These are phyloP conservation scores for Ophiothrix spiculata DNA, from an alignment of 35 echinoderm and acorn worm species.

Conservation along the genomic window DNA sequence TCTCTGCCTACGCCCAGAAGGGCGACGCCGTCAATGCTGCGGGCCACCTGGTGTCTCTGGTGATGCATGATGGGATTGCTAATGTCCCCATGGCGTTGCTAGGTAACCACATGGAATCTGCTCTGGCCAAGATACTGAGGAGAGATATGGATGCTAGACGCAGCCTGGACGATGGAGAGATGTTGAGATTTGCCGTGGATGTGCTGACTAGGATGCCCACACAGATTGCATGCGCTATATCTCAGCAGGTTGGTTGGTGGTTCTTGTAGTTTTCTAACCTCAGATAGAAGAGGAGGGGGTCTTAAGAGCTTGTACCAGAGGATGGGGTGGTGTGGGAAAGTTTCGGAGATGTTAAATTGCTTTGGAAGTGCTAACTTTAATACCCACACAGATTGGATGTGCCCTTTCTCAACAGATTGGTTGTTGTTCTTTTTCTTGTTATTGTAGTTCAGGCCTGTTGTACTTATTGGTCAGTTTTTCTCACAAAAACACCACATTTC, in stretches of 20 bases:
- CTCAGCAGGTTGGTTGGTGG: constrained; percentile 30
- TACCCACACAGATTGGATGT: too few relatives aligned
- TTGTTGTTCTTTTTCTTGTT: too few relatives aligned
- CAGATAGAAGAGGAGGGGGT: too few relatives aligned
- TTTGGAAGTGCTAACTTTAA: too few relatives aligned
- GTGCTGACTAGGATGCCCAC: constrained; percentile 13
- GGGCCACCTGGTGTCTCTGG: constrained; percentile 55
- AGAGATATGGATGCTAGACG: constrained; percentile 8
- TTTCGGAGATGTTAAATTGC: too few relatives aligned
- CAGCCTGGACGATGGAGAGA: neutral
- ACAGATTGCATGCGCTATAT: constrained; percentile 12
- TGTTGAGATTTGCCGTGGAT: constrained; percentile 22
- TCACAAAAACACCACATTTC: too few relatives aligned
- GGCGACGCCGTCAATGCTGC: constrained; percentile 21
- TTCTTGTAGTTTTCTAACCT: too few relatives aligned
- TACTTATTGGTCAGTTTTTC: too few relatives aligned
- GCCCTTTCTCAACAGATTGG: too few relatives aligned
- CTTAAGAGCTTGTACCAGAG: too few relatives aligned
- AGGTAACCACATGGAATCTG: constrained; percentile 41
- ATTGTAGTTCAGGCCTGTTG: too few relatives aligned
- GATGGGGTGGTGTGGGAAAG: too few relatives aligned
- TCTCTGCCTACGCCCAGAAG: constrained; percentile 21
- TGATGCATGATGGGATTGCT: constrained; percentile 24
- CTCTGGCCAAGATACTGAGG: constrained; percentile 1
- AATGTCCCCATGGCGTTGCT: constrained; percentile 44